These are phyloP conservation scores for Megastigmus dorsalis DNA, from an alignment of 2,888 invertebrate species.

Conservation along the genomic window DNA sequence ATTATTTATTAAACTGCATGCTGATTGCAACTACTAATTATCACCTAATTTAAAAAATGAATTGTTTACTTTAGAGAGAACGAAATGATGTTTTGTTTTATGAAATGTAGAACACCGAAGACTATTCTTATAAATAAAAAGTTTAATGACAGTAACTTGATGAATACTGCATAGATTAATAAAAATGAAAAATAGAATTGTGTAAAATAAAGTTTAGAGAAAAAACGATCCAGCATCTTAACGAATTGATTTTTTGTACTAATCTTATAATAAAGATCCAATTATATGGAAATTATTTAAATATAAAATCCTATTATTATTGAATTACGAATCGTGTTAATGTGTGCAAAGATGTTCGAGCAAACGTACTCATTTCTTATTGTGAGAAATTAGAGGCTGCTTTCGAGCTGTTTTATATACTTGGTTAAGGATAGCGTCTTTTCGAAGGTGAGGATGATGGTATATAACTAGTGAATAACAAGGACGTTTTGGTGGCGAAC, in stretches of 20 bases:
- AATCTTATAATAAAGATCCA: not conserved
- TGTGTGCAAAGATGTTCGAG: not conserved
- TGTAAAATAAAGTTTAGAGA: too few species aligned
- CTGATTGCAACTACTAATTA: too few species aligned
- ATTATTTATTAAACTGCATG: too few species aligned
- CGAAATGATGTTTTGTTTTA: too few species aligned
- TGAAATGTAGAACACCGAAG: too few species aligned
- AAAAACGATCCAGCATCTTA: too few species aligned
- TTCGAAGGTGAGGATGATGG: conserved; percentile 35
- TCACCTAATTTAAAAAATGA: too few species aligned
- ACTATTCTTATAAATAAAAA: too few species aligned
- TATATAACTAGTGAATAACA: conserved; percentile 23
- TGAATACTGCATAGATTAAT: too few species aligned
- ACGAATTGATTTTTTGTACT: conserved; percentile 8
- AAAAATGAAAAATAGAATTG: too few species aligned
- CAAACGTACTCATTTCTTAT: conserved; percentile 13
- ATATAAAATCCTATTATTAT: conserved; percentile 4
- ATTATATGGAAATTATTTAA: conserved; percentile 5
- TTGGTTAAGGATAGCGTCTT: conserved; percentile 39
- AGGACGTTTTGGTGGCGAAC: conserved; percentile 29
- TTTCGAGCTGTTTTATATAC: conserved; percentile 3
- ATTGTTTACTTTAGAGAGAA: too few species aligned
- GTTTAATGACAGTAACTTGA: too few species aligned
- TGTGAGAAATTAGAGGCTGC: conserved; percentile 21
- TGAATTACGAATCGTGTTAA: conserved; percentile 15